Percentiles rank a stretch among this genome's conserved stretches.
These are phyloP conservation scores for Allobates femoralis DNA, from an alignment of 2,797 vertebrate species.

Conservation along the genomic window DNA sequence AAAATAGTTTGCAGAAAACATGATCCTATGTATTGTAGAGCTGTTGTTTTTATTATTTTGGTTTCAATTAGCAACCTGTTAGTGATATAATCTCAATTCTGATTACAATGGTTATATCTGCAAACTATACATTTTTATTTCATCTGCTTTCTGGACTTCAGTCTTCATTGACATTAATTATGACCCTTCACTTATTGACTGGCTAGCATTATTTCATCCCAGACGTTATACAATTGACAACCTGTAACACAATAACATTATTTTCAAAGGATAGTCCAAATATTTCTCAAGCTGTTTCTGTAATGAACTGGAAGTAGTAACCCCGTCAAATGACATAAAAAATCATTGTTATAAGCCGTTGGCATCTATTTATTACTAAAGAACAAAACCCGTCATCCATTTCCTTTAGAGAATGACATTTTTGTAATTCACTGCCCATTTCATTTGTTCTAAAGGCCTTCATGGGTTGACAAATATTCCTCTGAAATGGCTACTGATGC, in stretches of 20 bases:
- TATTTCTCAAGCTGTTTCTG: conserved; percentile 79
- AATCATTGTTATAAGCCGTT: conserved; percentile 82
- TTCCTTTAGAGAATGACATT: conserved; percentile 84
- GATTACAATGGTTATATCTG: not conserved
- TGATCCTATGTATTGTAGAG: not conserved
- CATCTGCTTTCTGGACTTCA: not conserved
- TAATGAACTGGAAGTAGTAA: conserved; percentile 83
- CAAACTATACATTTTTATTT: not conserved
- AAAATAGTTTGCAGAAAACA: not conserved
- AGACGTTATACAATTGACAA: conserved; percentile 36
- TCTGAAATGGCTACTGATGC: conserved; percentile 83
- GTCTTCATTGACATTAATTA: conserved; percentile 40
- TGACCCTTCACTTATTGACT: conserved; percentile 2
- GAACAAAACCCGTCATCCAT: conserved; percentile 85
- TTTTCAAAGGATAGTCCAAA: conserved; percentile 76
- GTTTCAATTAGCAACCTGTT: not conserved
- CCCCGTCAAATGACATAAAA: conserved; percentile 80
- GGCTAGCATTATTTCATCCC: conserved; percentile 30
- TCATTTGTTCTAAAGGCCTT: conserved; percentile 83
- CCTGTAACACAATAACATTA: conserved; percentile 67
- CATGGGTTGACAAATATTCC: conserved; percentile 84
- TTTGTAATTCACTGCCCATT: conserved; percentile 84
- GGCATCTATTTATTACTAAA: conserved; percentile 80
- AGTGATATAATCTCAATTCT: not conserved
- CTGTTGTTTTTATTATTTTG: not conserved